Base-by-base conservation (phyloP, 2,113 vertebrate genomes). In the Austrofundulus limnaeus region DNA sequence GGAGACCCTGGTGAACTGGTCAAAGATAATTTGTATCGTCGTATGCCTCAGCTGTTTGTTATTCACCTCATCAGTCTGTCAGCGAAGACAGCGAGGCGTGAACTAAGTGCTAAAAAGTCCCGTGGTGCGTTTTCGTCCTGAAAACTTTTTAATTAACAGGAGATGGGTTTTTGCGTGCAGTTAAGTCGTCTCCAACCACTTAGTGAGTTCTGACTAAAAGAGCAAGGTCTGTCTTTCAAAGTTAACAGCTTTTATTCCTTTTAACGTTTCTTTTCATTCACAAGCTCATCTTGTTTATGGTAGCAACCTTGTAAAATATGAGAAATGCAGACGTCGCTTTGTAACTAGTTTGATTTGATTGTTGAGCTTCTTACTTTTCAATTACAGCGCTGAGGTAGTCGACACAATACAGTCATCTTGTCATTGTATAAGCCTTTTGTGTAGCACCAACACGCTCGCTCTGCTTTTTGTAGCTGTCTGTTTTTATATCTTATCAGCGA, bases 61-160 rank as follows among this genome's bases (percentile, higher is more conserved):
- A 81, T 67, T 72, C 63, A 48, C 39, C 60, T 43, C 4, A 10
- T 56, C 53, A 38, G 49, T 48, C 58, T 5, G 20, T 72, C 15
- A 17, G 67, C 78, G 25, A 62, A 75, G 42, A 73, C 65, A 78
- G 53, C 37, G 28, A 72, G 69, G 80, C 81, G 84, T 67, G 62
- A 85, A 85, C 70, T 75, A 81, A 81, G 78, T 76, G 85, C 82
- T 84, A 80, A 78, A 75, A 82, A 75, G 60, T 87, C 34, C 47
- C 74, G 70, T 82, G 78, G 46, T 48, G 19, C 77, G 38, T 81
- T 81, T 62, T 45, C 21, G 14, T 50, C 37, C 59, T 62, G 72
- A 55, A 85, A 87, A 86, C 80, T 83, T 84, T 84, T 82, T 78
- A 79, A 77, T 86, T 88, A 88, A 64, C 55, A 59, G 28, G 54